phyloP scores from a whole-genome alignment of 2,888 invertebrate genomes.

The Tetropium fuscum region DNA sequence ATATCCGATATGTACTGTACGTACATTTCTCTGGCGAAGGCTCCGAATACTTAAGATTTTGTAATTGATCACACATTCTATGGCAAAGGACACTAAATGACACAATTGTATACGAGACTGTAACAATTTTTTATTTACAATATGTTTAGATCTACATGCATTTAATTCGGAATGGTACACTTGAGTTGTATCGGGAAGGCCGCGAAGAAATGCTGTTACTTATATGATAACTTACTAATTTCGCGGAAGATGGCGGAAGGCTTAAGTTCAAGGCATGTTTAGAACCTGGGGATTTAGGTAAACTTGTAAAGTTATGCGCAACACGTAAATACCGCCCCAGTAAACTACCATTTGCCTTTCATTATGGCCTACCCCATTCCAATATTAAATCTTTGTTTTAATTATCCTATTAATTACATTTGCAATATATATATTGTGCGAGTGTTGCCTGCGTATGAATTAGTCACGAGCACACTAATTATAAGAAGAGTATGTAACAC shows the following conservation, averaged over 20 bases:
- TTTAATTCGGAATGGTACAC: slow-evolving; percentile 8
- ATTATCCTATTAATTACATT: slow-evolving; percentile 64
- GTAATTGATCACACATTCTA: too few relatives aligned
- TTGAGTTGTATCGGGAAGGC: slow-evolving; percentile 26
- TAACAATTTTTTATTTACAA: too few relatives aligned
- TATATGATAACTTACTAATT: slow-evolving; percentile 55
- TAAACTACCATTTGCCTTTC: slow-evolving; percentile 65
- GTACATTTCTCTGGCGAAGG: too few relatives aligned
- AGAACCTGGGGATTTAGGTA: slow-evolving; percentile 64
- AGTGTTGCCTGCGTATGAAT: slow-evolving; percentile 56
- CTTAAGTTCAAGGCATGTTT: slow-evolving; percentile 65
- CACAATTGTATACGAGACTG: too few relatives aligned
- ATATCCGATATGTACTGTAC: too few relatives aligned
- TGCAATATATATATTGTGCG: slow-evolving; percentile 57
- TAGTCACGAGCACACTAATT: slow-evolving; percentile 62
- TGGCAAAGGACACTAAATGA: too few relatives aligned
- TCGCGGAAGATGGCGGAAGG: slow-evolving; percentile 61
- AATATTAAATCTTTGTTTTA: slow-evolving; percentile 65
- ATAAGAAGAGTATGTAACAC: slow-evolving; percentile 57
- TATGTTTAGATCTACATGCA: too few relatives aligned
- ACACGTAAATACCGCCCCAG: slow-evolving; percentile 65
- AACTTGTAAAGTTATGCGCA: slow-evolving; percentile 67
- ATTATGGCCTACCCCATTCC: slow-evolving; percentile 60
- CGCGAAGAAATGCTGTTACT: slow-evolving; percentile 42
- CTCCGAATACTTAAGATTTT: too few relatives aligned